These are phyloP conservation scores for Drosophila tani DNA, from an alignment of 1,140 invertebrate genomes.

Conservation along the genomic window DNA sequence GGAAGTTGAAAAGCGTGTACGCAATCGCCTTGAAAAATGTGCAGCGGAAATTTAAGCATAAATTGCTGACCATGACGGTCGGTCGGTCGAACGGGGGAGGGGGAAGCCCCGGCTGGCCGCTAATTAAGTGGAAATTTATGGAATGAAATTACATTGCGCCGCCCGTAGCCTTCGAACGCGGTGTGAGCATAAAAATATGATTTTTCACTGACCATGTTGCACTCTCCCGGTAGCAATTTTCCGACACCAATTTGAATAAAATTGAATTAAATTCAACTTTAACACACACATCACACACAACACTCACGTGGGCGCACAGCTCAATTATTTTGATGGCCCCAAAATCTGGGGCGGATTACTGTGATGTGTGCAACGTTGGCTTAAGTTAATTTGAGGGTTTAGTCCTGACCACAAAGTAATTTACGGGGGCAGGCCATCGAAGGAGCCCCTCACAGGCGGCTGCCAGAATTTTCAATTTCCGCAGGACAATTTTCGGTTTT, in stretches of 20 bases:
- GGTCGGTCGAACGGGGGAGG: background rate
- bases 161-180: slow-evolving; percentile 17
- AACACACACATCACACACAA: slow-evolving; percentile 16
- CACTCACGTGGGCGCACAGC: background rate
- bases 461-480: slow-evolving; percentile 40
- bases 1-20: slow-evolving; percentile 72
- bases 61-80: slow-evolving; percentile 67
- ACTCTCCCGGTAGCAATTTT: slow-evolving; percentile 56
- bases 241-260: slow-evolving; percentile 76
- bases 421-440: slow-evolving; percentile 24
- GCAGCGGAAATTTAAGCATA: slow-evolving; percentile 80
- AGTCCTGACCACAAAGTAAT: slow-evolving; percentile 47
- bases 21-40: slow-evolving; percentile 82
- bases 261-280: slow-evolving; percentile 71
- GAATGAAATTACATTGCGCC: slow-evolving; percentile 74
- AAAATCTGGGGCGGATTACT: slow-evolving; percentile 47
- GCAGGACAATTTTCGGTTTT: slow-evolving; percentile 23
- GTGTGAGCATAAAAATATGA: slow-evolving; percentile 72
- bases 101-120: slow-evolving; percentile 49
- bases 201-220: slow-evolving; percentile 48
- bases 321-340: slow-evolving; percentile 67
- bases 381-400: slow-evolving; percentile 42
- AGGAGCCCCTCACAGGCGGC: background rate
- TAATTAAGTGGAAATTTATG: slow-evolving; percentile 83
- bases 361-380: slow-evolving; percentile 14